Percentiles rank a stretch among this genome's conserved stretches.
Conservation (phyloP, 1,140 invertebrate genomes). For the Anastrepha ludens region DNA sequence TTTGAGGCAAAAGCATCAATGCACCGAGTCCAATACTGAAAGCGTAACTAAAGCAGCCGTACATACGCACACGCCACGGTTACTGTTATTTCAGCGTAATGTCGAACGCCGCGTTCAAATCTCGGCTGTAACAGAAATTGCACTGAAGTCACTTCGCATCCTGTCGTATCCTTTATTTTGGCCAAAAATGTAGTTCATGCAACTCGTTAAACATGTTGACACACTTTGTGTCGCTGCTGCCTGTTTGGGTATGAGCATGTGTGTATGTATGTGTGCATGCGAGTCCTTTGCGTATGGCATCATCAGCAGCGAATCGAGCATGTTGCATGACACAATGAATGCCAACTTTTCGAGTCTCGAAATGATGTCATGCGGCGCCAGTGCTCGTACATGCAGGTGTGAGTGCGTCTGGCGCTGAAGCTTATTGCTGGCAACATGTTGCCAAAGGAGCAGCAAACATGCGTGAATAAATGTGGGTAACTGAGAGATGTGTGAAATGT, state of each 20-base stretch:
- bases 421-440: conserved; percentile 51
- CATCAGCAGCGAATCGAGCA: conserved; percentile 12
- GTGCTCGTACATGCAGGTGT: background rate
- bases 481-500: background rate
- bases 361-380: conserved; percentile 51
- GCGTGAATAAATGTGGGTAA: background rate
- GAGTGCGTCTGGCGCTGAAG: background rate
- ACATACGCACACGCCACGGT: background rate
- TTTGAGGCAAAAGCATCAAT: conserved; percentile 23
- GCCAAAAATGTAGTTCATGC: conserved; percentile 55
- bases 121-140: conserved; percentile 67
- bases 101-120: conserved; percentile 63
- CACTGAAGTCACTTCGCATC: conserved; percentile 67
- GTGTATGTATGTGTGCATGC: background rate
- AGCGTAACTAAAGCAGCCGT: background rate
- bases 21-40: background rate
- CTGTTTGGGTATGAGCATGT: conserved; percentile 7
- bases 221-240: conserved; percentile 42
- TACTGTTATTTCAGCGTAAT: background rate
- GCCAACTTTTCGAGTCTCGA: conserved; percentile 29
- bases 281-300: background rate
- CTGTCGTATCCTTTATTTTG: conserved; percentile 69
- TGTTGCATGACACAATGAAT: background rate
- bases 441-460: background rate
- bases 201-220: conserved; percentile 54